Base-by-base conservation (phyloP, 2,113 vertebrate species). In the Malaclemys terrapin region DNA sequence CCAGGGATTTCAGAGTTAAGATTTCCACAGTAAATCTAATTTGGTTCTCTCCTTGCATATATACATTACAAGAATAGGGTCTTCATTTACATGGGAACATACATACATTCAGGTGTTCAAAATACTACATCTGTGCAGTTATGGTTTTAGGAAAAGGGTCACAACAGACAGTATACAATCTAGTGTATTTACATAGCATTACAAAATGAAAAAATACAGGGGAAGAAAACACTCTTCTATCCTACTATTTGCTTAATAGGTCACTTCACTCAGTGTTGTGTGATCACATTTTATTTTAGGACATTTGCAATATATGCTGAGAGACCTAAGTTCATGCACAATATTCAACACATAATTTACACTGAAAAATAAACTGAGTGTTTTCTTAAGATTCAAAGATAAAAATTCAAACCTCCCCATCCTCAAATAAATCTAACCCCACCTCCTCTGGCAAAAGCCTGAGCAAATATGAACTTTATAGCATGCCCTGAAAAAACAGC, bases 1-100 rank as follows among this genome's bases (percentile, higher is more conserved):
- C 24, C 83, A 80, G n/a, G 45, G 42, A 93, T 88, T 38, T 85
- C 85, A 80, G 35, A 94, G 62, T 11, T 78, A 49, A 81, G 80
- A 22, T 25, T 88, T 38, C 83, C 24, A 76, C 3, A 62, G 11
- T 11, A 50, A 82, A 17, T 54, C 38, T 27, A 76, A 49, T 6
- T 7, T 50, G 81, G 59, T 24, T 47, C 90, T 47, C 89, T 52
- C 59, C 75, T 50, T 17, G 80, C 2, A 54, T 5, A 25, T 1
- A 75, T 0, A 3, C 24, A 53, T 52, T 85, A 89, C 35, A 91
- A 80, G 29, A n/a, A 35, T 7, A 62, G 9, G 56, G 14, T 84
- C 72, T 65, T 87, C 80, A 93, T 89, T 0, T 31, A 91, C 45
- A 78, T 19, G 14, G 47, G 82, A 89, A 42, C 13, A 5, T 45